These are phyloP conservation scores for Tolmerus cingulatus DNA, from an alignment of 2,888 invertebrate genomes.

Conservation along the genomic window DNA sequence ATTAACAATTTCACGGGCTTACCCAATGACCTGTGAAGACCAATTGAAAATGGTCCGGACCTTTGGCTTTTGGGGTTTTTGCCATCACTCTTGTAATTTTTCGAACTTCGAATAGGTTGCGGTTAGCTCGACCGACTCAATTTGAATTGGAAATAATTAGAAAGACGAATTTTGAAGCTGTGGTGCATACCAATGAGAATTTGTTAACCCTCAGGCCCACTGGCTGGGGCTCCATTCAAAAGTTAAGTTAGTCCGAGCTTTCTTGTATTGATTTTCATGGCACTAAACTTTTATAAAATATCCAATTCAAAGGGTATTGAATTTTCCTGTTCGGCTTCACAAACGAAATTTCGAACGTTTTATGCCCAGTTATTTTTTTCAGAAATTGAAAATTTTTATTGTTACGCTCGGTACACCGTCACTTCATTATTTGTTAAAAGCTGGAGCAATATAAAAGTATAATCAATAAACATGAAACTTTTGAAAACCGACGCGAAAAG, in stretches of 20 bases:
- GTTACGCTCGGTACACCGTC: background rate
- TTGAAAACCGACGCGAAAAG: too few relatives aligned
- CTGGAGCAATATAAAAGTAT: background rate
- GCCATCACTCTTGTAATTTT: background rate
- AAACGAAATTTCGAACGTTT: background rate
- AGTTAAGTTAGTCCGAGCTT: background rate
- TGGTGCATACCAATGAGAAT: slow-evolving; percentile 3
- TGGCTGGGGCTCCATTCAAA: background rate
- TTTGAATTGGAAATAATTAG: slow-evolving; percentile 27
- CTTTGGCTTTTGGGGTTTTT: background rate
- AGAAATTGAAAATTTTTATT: background rate
- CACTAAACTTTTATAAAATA: background rate
- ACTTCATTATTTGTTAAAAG: background rate
- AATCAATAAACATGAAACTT: too few relatives aligned
- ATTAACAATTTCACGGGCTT: background rate
- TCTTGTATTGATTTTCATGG: slow-evolving; percentile 3
- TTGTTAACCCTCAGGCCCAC: background rate
- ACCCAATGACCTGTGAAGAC: slow-evolving; percentile 12
- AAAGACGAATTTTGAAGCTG: background rate
- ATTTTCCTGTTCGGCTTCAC: background rate
- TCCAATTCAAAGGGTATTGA: background rate
- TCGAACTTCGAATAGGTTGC: background rate
- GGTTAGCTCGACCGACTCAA: background rate
- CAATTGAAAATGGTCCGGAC: background rate
- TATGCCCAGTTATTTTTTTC: background rate